These are phyloP conservation scores for Picathartes gymnocephalus DNA, from an alignment of 2,113 vertebrate genomes.

Conservation along the genomic window DNA sequence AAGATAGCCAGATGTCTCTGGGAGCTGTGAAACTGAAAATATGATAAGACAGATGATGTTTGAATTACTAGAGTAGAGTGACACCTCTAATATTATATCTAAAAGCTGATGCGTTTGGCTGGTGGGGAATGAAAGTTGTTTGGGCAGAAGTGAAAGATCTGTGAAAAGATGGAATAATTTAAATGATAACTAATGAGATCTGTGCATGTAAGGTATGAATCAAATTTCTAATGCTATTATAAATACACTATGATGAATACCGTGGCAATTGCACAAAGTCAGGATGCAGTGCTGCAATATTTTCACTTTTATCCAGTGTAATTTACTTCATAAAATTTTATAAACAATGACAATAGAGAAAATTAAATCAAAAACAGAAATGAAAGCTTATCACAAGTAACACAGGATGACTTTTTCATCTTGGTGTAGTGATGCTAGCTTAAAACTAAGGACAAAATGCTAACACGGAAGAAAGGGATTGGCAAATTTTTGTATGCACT, in stretches of 20 bases:
- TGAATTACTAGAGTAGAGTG: neutral
- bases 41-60: neutral
- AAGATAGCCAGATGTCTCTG: neutral
- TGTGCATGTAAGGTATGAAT: neutral
- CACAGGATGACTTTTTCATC: neutral
- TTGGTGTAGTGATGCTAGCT: neutral
- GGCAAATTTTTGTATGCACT: neutral
- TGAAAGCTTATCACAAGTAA: neutral
- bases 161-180: neutral
- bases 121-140: neutral
- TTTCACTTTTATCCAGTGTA: neutral
- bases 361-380: neutral
- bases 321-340: neutral
- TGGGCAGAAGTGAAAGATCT: neutral
- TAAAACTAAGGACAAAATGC: neutral
- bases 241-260: neutral
- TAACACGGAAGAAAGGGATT: neutral
- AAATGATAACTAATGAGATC: neutral
- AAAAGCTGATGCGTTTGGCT: neutral
- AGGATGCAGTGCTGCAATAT: neutral
- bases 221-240: neutral
- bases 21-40: slow-evolving; percentile 4
- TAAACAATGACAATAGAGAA: neutral
- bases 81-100: neutral
- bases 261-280: neutral